Percentiles rank a stretch among this genome's conserved stretches.
Evolutionary conservation across 2,113 vertebrate genomes (phyloP).

Genomic region (Crotalus horridus): DNA sequence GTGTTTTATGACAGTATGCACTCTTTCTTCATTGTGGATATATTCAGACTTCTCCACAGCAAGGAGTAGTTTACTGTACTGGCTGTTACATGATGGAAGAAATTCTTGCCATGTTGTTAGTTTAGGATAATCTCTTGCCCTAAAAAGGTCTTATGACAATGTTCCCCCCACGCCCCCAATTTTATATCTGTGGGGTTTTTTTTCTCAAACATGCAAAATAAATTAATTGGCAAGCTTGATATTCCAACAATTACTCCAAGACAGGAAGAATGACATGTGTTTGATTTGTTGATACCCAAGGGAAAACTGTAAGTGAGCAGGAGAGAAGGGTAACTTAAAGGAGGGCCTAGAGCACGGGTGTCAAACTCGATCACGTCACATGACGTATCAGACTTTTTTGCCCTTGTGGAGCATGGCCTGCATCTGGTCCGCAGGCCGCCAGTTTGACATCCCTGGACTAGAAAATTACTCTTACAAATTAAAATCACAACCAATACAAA

Average conservation of each 20-base stretch:
- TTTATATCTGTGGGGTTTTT: background rate
- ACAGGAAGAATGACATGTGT: background rate
- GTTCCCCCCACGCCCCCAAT: background rate
- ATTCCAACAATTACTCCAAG: background rate
- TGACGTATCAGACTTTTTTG: too few relatives aligned
- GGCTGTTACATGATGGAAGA: conserved; percentile 21
- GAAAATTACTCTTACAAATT: background rate
- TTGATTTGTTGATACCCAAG: background rate
- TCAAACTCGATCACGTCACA: too few relatives aligned
- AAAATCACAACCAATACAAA: background rate
- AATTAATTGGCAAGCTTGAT: background rate
- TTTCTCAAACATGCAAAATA: background rate
- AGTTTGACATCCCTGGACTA: background rate
- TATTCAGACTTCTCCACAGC: background rate
- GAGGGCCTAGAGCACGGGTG: background rate
- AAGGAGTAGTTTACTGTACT: background rate
- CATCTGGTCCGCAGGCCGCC: too few relatives aligned
- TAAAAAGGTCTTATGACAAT: background rate
- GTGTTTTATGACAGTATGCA: background rate
- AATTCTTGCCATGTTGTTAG: background rate
- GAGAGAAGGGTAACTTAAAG: accelerated
- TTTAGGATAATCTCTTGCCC: background rate
- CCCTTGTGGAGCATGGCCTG: too few relatives aligned
- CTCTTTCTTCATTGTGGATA: background rate
- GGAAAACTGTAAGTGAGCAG: background rate